Conservation (phyloP, 2,113 vertebrate genomes). For the Arothron firmamentum region DNA sequence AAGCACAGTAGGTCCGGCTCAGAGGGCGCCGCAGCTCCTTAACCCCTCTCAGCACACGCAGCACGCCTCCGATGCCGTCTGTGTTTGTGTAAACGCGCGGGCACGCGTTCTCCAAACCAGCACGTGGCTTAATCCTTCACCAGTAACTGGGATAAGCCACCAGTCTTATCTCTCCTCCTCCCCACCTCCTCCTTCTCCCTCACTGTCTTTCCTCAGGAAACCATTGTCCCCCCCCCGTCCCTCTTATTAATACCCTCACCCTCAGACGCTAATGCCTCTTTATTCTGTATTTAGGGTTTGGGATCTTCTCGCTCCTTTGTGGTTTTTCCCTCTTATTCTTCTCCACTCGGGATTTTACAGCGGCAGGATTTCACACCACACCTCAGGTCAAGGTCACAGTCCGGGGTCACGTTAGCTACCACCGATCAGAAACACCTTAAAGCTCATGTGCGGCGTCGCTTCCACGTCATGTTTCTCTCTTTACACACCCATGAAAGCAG, state of each 20-base stretch:
- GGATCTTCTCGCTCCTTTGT: constrained; percentile 28
- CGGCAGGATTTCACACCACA: constrained; percentile 37
- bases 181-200: constrained; percentile 22
- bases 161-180: constrained; percentile 54
- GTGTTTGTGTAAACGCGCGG: constrained; percentile 12
- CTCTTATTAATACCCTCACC: constrained; percentile 48
- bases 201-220: constrained; percentile 49
- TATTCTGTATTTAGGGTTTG: constrained; percentile 56
- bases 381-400: constrained; percentile 3
- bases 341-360: constrained; percentile 39
- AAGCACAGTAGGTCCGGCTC: constrained; percentile 58
- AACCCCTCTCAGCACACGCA: constrained; percentile 57
- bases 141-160: constrained; percentile 66
- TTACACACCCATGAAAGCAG: not conserved
- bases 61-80: constrained; percentile 23
- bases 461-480: too few species aligned
- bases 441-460: not conserved
- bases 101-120: constrained; percentile 39
- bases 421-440: not conserved
- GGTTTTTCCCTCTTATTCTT: constrained; percentile 32
- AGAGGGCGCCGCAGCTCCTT: constrained; percentile 55
- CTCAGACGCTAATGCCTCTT: constrained; percentile 56
- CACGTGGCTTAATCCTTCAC: constrained; percentile 63
- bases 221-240: constrained; percentile 54
- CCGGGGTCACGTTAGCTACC: too few species aligned